Conservation (phyloP, 1,140 invertebrate genomes). For the Drosophila kohkoa region DNA sequence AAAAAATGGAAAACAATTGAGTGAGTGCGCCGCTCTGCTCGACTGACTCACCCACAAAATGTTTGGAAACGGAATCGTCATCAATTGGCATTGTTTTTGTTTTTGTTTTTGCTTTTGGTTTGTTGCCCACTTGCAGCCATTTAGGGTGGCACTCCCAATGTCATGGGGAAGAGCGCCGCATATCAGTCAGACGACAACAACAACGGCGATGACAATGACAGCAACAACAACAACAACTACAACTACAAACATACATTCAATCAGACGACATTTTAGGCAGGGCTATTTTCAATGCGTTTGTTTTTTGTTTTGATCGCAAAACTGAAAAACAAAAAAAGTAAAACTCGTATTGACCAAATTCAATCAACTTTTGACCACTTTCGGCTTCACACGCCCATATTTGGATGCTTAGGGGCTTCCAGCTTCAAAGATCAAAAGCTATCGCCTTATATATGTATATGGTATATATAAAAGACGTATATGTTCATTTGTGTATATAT, state of each 20-base stretch:
- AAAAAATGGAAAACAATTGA: conserved; percentile 26
- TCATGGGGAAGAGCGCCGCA: conserved; percentile 28
- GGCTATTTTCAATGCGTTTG: conserved; percentile 36
- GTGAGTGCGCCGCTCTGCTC: conserved; percentile 22
- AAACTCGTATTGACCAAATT: conserved; percentile 47
- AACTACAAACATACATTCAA: conserved; percentile 5
- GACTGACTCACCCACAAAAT: conserved; percentile 49
- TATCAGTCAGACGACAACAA: conserved; percentile 5
- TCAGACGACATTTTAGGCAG: conserved; percentile 47
- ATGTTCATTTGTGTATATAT: conserved; percentile 1
- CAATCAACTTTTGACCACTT: conserved; percentile 43
- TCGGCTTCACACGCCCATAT: conserved; percentile 41
- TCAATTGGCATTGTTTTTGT: conserved; percentile 41
- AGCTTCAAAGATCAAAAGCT: conserved; percentile 33
- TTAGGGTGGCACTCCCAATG: conserved; percentile 40
- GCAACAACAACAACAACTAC: conserved; percentile 1
- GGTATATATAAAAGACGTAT: conserved; percentile 11
- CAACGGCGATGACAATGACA: not conserved
- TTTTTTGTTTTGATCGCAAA: conserved; percentile 25
- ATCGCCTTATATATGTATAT: conserved; percentile 12
- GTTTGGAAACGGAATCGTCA: conserved; percentile 46
- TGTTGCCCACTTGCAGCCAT: conserved; percentile 31
- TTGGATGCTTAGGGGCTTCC: conserved; percentile 5
- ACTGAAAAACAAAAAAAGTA: conserved; percentile 15
- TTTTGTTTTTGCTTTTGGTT: conserved; percentile 18